A percentile compares a stretch with the other conserved stretches of the same genome.
phyloP scores from a whole-genome alignment of 2,797 vertebrate species.

The Nyctibius grandis region DNA sequence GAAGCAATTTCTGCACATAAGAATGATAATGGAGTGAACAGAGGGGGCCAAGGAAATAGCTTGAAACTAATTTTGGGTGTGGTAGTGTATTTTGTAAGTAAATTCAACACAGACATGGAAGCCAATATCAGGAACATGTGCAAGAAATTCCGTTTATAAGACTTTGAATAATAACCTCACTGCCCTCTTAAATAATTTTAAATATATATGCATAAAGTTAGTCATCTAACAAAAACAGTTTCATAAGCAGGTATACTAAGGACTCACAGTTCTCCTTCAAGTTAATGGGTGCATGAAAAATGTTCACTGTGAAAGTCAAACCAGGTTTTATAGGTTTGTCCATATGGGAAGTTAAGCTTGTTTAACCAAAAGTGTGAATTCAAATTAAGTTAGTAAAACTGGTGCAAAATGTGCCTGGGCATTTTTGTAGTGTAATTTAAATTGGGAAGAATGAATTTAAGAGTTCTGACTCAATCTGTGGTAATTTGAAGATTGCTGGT shows the following conservation, averaged over 20 bases:
- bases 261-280: not conserved
- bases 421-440: not conserved
- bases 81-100: constrained; percentile 36
- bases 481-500: not conserved
- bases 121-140: constrained; percentile 31
- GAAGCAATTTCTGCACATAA: constrained; percentile 3
- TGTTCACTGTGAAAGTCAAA: constrained; percentile 28
- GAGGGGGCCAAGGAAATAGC: constrained; percentile 24
- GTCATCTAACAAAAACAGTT: constrained; percentile 36
- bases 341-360: constrained; percentile 18
- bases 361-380: constrained; percentile 49
- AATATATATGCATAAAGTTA: constrained; percentile 36
- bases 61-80: constrained; percentile 44
- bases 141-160: constrained; percentile 43
- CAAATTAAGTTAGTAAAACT: constrained; percentile 34
- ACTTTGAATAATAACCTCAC: constrained; percentile 30
- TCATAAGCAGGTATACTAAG: not conserved
- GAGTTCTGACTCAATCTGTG: not conserved
- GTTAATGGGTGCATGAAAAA: constrained; percentile 30
- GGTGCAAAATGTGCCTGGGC: constrained; percentile 8
- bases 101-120: constrained; percentile 45
- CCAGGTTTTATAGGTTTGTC: constrained; percentile 14
- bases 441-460: not conserved
- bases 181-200: constrained; percentile 50
- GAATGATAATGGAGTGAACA: constrained; percentile 32